These are phyloP conservation scores for Oryzias melastigma DNA, from an alignment of 2,113 vertebrate species.

Conservation along the genomic window DNA sequence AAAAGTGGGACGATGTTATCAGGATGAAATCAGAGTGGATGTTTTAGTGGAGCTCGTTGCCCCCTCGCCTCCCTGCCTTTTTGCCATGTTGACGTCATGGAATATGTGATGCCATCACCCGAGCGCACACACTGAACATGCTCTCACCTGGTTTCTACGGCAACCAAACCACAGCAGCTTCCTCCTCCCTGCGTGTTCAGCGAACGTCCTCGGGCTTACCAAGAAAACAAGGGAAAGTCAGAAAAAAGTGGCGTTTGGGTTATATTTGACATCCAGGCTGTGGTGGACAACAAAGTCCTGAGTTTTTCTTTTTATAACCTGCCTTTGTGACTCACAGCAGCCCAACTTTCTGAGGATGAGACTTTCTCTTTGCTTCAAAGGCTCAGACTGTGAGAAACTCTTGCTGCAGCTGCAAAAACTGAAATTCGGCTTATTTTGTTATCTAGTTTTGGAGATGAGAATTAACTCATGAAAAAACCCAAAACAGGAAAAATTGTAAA, in stretches of 20 bases:
- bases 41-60: conserved; percentile 28
- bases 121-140: conserved; percentile 46
- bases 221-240: conserved; percentile 41
- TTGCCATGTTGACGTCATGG: conserved; percentile 71
- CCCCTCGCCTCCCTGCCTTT: conserved; percentile 35
- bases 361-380: conserved; percentile 35
- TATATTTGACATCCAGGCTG: conserved; percentile 17
- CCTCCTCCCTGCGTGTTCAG: conserved; percentile 61
- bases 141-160: conserved; percentile 76
- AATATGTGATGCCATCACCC: conserved; percentile 72
- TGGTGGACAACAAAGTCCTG: conserved; percentile 50
- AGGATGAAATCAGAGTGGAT: neutral
- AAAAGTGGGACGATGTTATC: neutral
- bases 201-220: conserved; percentile 48
- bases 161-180: conserved; percentile 76
- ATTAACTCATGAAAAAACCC: no score
- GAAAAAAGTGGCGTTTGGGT: neutral
- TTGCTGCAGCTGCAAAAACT: neutral
- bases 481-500: no score
- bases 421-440: conserved; percentile 7
- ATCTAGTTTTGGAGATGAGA: neutral
- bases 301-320: conserved; percentile 13
- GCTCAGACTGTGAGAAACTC: conserved; percentile 14
- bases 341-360: conserved; percentile 1
- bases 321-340: conserved; percentile 29